Conservation (phyloP, 30 jellyfish, hydroid and myxozoan genomes). For the Aurelia sp. region DNA sequence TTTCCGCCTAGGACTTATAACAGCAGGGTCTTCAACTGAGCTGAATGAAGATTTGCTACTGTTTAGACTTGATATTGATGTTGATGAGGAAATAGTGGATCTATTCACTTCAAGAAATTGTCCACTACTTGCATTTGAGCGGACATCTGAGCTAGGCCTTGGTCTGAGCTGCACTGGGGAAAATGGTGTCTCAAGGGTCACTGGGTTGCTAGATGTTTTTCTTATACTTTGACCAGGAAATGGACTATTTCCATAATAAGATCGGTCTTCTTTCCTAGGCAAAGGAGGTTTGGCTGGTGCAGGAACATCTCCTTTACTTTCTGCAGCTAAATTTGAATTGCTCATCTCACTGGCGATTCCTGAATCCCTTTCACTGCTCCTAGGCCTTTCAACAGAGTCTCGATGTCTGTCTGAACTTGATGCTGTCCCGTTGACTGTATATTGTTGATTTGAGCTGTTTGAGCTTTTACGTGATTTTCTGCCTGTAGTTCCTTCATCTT, state of each 20-base stretch:
- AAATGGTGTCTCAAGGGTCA: conserved; percentile 35
- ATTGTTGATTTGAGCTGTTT: conserved; percentile 22
- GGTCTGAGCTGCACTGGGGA: conserved; percentile 71
- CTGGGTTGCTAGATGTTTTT: conserved; percentile 94
- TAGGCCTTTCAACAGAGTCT: conserved; percentile 2
- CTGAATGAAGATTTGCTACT: conserved; percentile 92
- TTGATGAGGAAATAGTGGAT: conserved; percentile 1
- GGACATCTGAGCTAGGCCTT: conserved; percentile 78
- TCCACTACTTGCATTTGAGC: conserved; percentile 23
- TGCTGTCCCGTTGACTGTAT: conserved; percentile 32
- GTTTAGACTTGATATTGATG: conserved; percentile 63
- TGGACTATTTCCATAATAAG: conserved; percentile 89
- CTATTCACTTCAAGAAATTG: conserved; percentile 46
- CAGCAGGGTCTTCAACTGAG: conserved; percentile 45
- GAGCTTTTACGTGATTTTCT: conserved; percentile 59
- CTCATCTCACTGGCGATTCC: conserved; percentile 84
- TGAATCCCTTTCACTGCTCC: conserved; percentile 67
- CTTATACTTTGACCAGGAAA: conserved; percentile 76
- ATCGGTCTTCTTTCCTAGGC: conserved; percentile 89
- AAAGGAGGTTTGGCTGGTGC: conserved; percentile 98
- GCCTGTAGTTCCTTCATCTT: conserved; percentile 55
- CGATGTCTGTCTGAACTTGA: conserved; percentile 17
- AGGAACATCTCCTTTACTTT: conserved; percentile 13
- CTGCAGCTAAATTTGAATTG: conserved; percentile 27
- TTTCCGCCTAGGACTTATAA: conserved; percentile 55